Conservation (phyloP, 2,888 invertebrate species). For the Drosophila subquinaria region DNA sequence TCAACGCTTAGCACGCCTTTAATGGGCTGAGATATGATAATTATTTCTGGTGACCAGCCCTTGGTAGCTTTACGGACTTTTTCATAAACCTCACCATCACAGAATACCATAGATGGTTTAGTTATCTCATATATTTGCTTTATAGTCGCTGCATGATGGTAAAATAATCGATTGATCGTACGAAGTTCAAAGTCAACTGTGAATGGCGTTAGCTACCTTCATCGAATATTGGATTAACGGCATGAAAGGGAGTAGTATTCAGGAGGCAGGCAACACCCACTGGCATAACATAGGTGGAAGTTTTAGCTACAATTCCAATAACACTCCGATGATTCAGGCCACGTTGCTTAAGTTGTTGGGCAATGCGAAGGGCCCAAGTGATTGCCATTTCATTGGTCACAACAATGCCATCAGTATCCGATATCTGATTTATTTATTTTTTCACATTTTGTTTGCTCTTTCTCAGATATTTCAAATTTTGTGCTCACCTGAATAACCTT, state of each 20-base stretch:
- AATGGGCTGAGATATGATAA: slow-evolving; percentile 53
- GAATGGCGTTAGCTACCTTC: slow-evolving; percentile 34
- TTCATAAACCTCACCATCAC: slow-evolving; percentile 57
- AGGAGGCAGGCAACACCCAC: slow-evolving; percentile 64
- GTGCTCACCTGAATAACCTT: slow-evolving; percentile 51
- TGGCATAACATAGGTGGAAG: slow-evolving; percentile 64
- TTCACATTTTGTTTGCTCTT: not conserved
- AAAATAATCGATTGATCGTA: too few species aligned
- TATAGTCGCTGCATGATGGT: slow-evolving; percentile 39
- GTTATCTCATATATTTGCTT: slow-evolving; percentile 52
- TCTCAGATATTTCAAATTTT: not conserved
- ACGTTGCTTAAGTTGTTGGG: slow-evolving; percentile 57
- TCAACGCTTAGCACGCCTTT: slow-evolving; percentile 52
- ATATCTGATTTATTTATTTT: slow-evolving; percentile 54
- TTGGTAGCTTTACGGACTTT: slow-evolving; percentile 51
- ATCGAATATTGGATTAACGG: slow-evolving; percentile 64
- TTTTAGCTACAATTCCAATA: slow-evolving; percentile 69
- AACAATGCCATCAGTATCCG: slow-evolving; percentile 51
- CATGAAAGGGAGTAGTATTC: slow-evolving; percentile 66
- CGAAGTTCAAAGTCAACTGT: too few species aligned
- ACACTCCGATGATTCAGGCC: slow-evolving; percentile 63
- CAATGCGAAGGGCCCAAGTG: slow-evolving; percentile 63
- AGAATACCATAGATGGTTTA: slow-evolving; percentile 61
- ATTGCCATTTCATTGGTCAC: slow-evolving; percentile 61
- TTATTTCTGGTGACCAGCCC: slow-evolving; percentile 52